Percentiles rank a stretch among this genome's conserved stretches.
These are phyloP conservation scores for Odontomyia ornata DNA, from an alignment of 2,888 invertebrate genomes.

Conservation along the genomic window DNA sequence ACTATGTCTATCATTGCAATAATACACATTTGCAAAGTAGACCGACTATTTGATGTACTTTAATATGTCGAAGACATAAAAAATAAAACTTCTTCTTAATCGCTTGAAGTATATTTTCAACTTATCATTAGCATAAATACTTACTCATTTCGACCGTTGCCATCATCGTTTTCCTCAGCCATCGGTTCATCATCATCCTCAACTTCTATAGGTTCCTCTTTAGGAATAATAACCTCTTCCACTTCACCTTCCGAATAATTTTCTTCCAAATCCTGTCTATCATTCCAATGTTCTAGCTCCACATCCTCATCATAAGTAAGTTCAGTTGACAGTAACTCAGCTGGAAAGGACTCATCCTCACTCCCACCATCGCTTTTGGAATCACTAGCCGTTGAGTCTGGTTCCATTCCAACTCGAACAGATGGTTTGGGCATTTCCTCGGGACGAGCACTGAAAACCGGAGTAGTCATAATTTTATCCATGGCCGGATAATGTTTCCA, in stretches of 20 bases:
- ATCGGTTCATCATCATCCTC: conserved; percentile 55
- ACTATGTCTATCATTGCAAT: no score
- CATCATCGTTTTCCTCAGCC: background rate
- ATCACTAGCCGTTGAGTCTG: conserved; percentile 47
- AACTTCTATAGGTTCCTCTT: conserved; percentile 62
- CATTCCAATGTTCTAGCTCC: background rate
- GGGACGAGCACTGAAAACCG: conserved; percentile 63
- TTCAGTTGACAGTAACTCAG: conserved; percentile 43
- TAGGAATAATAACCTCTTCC: conserved; percentile 56
- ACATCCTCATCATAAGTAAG: conserved; percentile 31
- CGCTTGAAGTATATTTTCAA: no score
- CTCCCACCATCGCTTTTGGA: conserved; percentile 46
- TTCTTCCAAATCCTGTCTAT: background rate
- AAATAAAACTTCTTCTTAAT: no score
- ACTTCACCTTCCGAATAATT: conserved; percentile 45
- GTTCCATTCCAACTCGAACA: conserved; percentile 59
- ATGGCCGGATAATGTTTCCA: conserved; percentile 70
- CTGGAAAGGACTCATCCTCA: conserved; percentile 44
- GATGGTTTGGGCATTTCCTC: conserved; percentile 63
- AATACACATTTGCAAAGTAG: no score
- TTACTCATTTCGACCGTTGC: conserved; percentile 2
- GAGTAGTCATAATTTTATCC: conserved; percentile 68
- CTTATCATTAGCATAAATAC: background rate
- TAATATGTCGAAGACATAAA: no score
- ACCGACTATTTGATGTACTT: no score